These are phyloP conservation scores for Tachyglossus aculeatus DNA, from an alignment of 2,797 vertebrate genomes.

Conservation along the genomic window DNA sequence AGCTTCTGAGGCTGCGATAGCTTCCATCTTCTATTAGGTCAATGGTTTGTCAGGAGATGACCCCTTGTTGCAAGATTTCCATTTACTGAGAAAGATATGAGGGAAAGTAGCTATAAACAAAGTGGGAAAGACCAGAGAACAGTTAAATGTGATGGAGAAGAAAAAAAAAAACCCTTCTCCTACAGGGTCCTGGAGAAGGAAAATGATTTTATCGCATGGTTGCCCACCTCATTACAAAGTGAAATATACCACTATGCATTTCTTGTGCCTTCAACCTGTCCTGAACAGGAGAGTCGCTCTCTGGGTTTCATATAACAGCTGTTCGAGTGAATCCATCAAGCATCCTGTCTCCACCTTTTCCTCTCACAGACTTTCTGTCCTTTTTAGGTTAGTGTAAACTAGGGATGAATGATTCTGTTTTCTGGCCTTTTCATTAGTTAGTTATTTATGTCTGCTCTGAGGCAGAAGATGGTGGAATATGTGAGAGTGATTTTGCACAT, in stretches of 20 bases:
- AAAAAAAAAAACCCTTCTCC: neutral
- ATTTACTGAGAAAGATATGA: constrained; percentile 5
- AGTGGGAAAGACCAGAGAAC: constrained; percentile 7
- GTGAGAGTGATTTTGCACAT: constrained; percentile 57
- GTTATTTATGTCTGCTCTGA: constrained; percentile 62
- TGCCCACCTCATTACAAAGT: constrained; percentile 54
- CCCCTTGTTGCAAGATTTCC: constrained; percentile 4
- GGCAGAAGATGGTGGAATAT: constrained; percentile 39
- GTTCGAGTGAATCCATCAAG: constrained; percentile 35
- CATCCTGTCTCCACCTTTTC: neutral
- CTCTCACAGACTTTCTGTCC: neutral
- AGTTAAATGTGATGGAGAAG: constrained; percentile 27
- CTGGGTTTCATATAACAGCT: constrained; percentile 21
- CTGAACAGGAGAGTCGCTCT: constrained; percentile 16
- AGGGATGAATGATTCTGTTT: constrained; percentile 42
- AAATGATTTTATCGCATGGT: constrained; percentile 21
- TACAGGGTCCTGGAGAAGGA: constrained; percentile 45
- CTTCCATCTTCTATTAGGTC: constrained; percentile 3
- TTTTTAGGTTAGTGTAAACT: constrained; percentile 43
- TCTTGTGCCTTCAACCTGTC: constrained; percentile 13
- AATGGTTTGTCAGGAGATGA: constrained; percentile 19
- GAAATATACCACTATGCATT: constrained; percentile 25
- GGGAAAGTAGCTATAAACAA: neutral
- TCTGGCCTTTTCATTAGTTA: constrained; percentile 45
- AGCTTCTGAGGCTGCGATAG: no score